These are phyloP conservation scores for Intellagama lesueurii DNA, from an alignment of 2,797 vertebrate genomes.

Conservation along the genomic window DNA sequence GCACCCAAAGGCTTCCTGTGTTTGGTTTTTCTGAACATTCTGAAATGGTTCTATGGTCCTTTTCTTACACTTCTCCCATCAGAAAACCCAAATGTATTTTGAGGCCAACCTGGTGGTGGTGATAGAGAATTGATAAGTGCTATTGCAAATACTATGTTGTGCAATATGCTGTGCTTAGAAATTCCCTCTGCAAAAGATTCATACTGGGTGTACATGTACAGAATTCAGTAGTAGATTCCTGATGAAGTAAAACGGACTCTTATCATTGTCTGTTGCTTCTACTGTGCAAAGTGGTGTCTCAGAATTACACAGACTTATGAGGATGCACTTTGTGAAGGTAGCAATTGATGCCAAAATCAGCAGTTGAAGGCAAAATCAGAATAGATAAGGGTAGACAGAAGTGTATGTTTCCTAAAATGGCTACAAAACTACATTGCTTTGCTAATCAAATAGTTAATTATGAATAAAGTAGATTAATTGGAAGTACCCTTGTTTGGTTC, in stretches of 20 bases:
- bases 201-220: no score
- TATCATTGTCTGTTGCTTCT: background rate
- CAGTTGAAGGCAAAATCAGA: background rate
- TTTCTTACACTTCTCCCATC: background rate
- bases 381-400: no score
- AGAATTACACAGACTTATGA: background rate
- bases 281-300: background rate
- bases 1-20: background rate
- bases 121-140: no score
- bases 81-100: background rate
- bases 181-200: background rate
- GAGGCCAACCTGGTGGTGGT: background rate
- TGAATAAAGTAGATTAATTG: background rate
- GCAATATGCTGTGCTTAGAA: background rate
- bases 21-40: background rate
- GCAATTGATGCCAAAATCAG: background rate
- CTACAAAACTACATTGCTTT: background rate
- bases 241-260: background rate
- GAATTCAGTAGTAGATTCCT: background rate
- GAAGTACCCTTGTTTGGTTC: background rate
- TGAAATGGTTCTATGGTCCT: no score
- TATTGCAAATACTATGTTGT: no score
- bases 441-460: background rate
- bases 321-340: background rate
- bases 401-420: background rate